Base-by-base conservation (phyloP, 2,113 vertebrate species). In the Gasterosteus aculeatus region DNA sequence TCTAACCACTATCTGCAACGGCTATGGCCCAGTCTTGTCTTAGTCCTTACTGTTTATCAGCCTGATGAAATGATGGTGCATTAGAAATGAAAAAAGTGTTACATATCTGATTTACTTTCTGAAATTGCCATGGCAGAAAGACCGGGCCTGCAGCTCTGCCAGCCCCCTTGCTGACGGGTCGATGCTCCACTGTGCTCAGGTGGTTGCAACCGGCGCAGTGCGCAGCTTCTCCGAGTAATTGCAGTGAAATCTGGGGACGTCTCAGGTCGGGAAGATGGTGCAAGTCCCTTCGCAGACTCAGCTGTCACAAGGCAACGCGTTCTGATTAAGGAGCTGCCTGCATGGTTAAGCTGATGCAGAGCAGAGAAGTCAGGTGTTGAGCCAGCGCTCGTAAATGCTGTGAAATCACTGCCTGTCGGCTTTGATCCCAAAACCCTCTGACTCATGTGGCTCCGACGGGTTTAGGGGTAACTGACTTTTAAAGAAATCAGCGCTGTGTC, bases 21-120 rank as follows among this genome's bases (percentile, higher is more conserved):
- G 75, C 75, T 22, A 65, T 57, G 62, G 57, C 66, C 18, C 63
- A 56, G 67, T 73, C 73, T 80, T 64, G 72, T 81, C 60, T 75
- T 29, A 62, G 82, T 80, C 82, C 53, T 66, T 79, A 26, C 22
- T 26, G 22, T 26, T 65, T 81, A 69, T 82, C 44, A 63, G 70
- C 60, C 44, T 82, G 75, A 86, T 89, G 58, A 85, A 89, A 82
- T 88, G 26, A 86, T 38, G 33, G 47, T 59, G 38, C 64, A 67
- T 85, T 74, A 79, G 60, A 77, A 56, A 67, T 66, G 44, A 80
- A 82, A 60, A 75, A 78, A 56, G 76, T 85, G 64, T 68, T 78
- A 72, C 53, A 58, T 77, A 59, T 77, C 46, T 73, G 82, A 78
- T 85, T 74, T 81, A 82, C 83, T 78, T 78, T 57, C 61, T 72